phyloP scores from a whole-genome alignment of 1,140 invertebrate genomes.

The Ladona fulva region DNA sequence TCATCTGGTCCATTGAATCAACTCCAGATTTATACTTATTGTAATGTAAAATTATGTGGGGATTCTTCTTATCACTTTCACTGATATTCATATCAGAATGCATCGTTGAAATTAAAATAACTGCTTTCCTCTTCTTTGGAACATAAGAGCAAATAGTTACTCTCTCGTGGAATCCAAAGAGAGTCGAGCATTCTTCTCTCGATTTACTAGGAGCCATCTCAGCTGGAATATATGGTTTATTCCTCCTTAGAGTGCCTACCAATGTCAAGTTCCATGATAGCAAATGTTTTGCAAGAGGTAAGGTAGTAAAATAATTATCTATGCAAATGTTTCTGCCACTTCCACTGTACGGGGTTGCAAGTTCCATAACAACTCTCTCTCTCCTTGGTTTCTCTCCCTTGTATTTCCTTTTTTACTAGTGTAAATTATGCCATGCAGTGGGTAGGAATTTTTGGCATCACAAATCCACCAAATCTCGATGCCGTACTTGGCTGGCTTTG shows the following conservation, averaged over 20 bases:
- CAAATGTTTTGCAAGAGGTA: not conserved
- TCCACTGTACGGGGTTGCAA: not conserved
- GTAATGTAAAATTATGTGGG: not conserved
- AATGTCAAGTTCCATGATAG: not conserved
- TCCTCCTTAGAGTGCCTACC: not conserved
- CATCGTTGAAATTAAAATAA: not conserved
- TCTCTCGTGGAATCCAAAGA: not conserved
- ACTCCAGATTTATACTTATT: not conserved
- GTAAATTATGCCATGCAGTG: not conserved
- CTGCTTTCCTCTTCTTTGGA: not conserved
- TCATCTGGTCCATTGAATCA: not conserved
- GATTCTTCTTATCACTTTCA: not conserved
- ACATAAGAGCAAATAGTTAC: not conserved
- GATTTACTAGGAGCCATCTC: not conserved
- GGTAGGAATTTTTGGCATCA: not conserved
- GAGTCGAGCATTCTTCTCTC: not conserved
- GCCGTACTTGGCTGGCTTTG: too few relatives aligned
- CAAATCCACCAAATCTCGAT: not conserved
- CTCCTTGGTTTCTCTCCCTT: not conserved
- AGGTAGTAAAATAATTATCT: not conserved
- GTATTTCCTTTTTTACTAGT: not conserved
- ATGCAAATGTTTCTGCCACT: not conserved
- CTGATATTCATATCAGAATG: not conserved
- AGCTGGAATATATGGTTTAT: not conserved
- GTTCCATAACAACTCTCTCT: not conserved